Evolutionary conservation across 1,140 invertebrate species (phyloP).

Genomic region (Drosophila cardini): DNA sequence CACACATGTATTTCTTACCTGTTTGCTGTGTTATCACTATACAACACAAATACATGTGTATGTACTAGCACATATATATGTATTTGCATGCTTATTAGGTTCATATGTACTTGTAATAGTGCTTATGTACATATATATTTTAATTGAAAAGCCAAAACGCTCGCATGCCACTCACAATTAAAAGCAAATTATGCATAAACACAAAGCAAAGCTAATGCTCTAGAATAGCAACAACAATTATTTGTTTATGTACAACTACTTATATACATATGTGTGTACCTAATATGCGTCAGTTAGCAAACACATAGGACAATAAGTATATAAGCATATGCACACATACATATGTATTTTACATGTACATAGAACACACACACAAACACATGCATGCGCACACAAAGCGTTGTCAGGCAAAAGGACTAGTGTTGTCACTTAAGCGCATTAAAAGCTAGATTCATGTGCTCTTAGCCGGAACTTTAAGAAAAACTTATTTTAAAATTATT

Average conservation of each 20-base stretch:
- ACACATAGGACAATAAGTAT: slow-evolving; percentile 20
- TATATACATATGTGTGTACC: neutral
- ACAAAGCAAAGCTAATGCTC: slow-evolving; percentile 25
- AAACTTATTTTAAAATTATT: no score
- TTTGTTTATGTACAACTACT: slow-evolving; percentile 19
- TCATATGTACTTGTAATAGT: slow-evolving; percentile 4
- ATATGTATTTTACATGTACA: slow-evolving; percentile 24
- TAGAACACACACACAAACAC: slow-evolving; percentile 4
- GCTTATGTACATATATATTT: slow-evolving; percentile 21
- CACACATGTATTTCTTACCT: neutral
- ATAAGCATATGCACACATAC: slow-evolving; percentile 12
- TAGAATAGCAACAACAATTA: slow-evolving; percentile 34
- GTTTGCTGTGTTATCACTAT: neutral
- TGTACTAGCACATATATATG: neutral
- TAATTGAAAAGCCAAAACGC: slow-evolving; percentile 47
- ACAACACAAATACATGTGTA: neutral
- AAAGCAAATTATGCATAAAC: slow-evolving; percentile 48
- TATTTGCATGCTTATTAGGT: slow-evolving; percentile 20
- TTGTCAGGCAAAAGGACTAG: slow-evolving; percentile 65
- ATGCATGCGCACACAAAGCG: slow-evolving; percentile 49
- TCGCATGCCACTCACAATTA: slow-evolving; percentile 44
- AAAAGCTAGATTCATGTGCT: no score
- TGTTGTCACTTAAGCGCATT: no score
- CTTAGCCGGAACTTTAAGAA: no score
- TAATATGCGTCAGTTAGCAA: slow-evolving; percentile 24